Evolutionary conservation across 2,113 vertebrate genomes (phyloP).

Genomic region (Chloropsis cyanopogon): DNA sequence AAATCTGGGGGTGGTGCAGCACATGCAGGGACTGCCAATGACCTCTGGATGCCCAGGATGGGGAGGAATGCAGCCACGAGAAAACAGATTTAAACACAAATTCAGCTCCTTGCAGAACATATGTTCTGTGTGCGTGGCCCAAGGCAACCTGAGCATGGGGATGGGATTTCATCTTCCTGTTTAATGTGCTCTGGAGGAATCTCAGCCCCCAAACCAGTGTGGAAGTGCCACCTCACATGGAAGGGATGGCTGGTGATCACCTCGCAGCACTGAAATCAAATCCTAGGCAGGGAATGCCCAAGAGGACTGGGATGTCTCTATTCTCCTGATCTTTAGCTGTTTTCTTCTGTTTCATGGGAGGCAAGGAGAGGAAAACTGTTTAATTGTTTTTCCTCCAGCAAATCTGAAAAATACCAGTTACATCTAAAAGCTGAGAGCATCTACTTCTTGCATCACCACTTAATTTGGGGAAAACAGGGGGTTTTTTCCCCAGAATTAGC

Average conservation of each 20-base stretch:
- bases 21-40: background rate
- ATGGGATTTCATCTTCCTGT: background rate
- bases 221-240: background rate
- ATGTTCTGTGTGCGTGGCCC: accelerated
- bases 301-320: background rate
- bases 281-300: background rate
- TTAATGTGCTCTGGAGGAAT: background rate
- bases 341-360: background rate
- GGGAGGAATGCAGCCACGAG: background rate
- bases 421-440: background rate
- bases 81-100: background rate
- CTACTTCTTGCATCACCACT: background rate
- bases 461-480: background rate
- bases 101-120: background rate
- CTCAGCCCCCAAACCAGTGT: background rate
- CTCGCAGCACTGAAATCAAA: background rate
- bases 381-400: background rate
- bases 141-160: background rate
- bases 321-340: background rate
- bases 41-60: background rate
- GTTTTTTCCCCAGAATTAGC: background rate
- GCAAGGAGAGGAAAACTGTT: background rate
- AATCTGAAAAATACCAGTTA: background rate
- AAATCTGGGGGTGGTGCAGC: background rate
- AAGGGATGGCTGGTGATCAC: background rate